Percentiles rank a stretch among this genome's conserved stretches.
Conservation (phyloP, 2,797 vertebrate species). For the Tapirus indicus region DNA sequence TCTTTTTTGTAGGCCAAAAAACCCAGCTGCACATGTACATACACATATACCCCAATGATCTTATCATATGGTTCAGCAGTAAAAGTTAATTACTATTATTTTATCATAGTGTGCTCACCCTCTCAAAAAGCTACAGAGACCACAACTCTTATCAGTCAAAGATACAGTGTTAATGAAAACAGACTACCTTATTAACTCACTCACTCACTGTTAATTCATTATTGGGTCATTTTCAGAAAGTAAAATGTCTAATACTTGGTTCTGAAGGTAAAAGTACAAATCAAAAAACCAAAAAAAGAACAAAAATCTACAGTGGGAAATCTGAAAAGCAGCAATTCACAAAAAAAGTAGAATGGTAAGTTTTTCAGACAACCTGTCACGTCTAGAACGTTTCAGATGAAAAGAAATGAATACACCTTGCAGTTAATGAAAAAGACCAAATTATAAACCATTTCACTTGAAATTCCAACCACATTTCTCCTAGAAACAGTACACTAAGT, state of each 20-base stretch:
- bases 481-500: conserved; percentile 83
- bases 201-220: conserved; percentile 67
- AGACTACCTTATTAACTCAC: conserved; percentile 45
- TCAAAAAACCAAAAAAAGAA: conserved; percentile 80
- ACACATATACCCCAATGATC: conserved; percentile 66
- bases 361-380: conserved; percentile 83
- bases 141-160: conserved; percentile 78
- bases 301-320: conserved; percentile 85
- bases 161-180: conserved; percentile 72
- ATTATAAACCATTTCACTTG: conserved; percentile 81
- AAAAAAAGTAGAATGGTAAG: conserved; percentile 79
- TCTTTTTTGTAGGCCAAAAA: conserved; percentile 75
- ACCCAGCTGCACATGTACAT: conserved; percentile 73
- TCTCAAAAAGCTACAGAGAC: conserved; percentile 78
- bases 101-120: conserved; percentile 75
- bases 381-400: conserved; percentile 83
- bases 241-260: conserved; percentile 68
- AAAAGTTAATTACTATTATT: conserved; percentile 83
- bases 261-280: conserved; percentile 81
- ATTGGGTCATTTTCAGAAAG: conserved; percentile 75
- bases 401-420: conserved; percentile 83
- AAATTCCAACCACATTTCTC: conserved; percentile 78
- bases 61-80: conserved; percentile 75
- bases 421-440: conserved; percentile 84
- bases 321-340: conserved; percentile 86